phyloP scores from a whole-genome alignment of 2,797 vertebrate species.

The Pangasius djambal region DNA sequence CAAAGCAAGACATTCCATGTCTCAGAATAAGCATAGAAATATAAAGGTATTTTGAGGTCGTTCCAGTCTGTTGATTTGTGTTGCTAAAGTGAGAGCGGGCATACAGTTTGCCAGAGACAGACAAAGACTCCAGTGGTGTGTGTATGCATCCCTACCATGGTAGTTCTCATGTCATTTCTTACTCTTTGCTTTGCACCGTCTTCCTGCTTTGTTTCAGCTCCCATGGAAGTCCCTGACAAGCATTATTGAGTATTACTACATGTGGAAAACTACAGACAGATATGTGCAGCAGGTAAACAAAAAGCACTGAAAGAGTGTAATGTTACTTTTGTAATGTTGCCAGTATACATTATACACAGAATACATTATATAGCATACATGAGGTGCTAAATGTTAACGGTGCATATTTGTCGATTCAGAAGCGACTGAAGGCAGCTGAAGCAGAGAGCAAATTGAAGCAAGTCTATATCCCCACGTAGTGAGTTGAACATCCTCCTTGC shows the following conservation, averaged over 20 bases:
- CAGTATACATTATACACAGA: neutral
- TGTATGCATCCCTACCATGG: neutral
- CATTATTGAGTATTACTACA: constrained; percentile 90
- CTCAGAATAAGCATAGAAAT: constrained; percentile 36
- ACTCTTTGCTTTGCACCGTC: neutral
- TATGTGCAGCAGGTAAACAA: constrained; percentile 84
- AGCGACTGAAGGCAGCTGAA: constrained; percentile 96
- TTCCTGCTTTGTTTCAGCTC: constrained; percentile 70
- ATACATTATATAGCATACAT: neutral
- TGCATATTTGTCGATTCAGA: constrained; percentile 71
- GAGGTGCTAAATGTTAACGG: constrained; percentile 9
- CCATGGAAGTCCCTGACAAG: constrained; percentile 87
- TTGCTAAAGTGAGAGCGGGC: neutral
- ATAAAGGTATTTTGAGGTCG: neutral
- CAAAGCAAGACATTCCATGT: constrained; percentile 11
- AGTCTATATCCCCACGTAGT: constrained; percentile 99
- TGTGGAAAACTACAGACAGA: constrained; percentile 92
- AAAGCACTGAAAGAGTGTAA: neutral
- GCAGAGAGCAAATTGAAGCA: constrained; percentile 98
- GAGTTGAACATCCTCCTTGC: constrained; percentile 71
- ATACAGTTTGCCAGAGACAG: neutral
- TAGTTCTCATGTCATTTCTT: neutral
- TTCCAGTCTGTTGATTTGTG: neutral
- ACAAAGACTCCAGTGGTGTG: neutral
- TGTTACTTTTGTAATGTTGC: neutral